Evolutionary conservation across 1,140 invertebrate genomes (phyloP).

Genomic region (Solenopsis invicta): DNA sequence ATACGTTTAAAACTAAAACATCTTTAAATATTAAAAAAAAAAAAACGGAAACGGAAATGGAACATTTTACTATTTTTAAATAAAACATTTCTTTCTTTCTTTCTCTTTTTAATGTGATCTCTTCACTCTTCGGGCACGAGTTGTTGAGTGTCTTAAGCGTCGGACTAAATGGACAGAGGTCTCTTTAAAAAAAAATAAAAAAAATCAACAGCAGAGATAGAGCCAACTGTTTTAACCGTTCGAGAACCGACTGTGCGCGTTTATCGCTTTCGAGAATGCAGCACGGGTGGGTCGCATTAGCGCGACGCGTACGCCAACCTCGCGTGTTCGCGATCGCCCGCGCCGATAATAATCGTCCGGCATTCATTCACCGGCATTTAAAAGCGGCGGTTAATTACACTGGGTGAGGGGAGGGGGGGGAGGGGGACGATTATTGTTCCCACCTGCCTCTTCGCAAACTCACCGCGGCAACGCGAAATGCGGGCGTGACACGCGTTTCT

Average conservation of each 20-base stretch:
- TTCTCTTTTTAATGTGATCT: background rate
- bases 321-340: slow-evolving; percentile 43
- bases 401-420: no score
- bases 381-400: slow-evolving; percentile 66
- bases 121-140: background rate
- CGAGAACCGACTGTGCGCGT: background rate
- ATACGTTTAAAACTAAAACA: no score
- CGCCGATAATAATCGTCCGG: slow-evolving; percentile 50
- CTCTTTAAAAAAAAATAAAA: background rate
- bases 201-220: background rate
- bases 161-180: background rate
- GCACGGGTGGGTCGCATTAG: slow-evolving; percentile 7
- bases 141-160: background rate
- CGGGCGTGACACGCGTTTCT: background rate
- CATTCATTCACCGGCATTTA: slow-evolving; percentile 53
- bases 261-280: background rate
- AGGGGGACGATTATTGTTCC: slow-evolving; percentile 25
- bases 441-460: slow-evolving; percentile 7
- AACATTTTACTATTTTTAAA: no score
- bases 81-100: no score
- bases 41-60: no score
- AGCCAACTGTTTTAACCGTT: background rate
- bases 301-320: slow-evolving; percentile 37
- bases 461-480: slow-evolving; percentile 22
- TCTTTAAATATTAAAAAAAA: no score